These are phyloP conservation scores for Drosophila albomicans DNA, from an alignment of 1,140 invertebrate species.

Conservation along the genomic window DNA sequence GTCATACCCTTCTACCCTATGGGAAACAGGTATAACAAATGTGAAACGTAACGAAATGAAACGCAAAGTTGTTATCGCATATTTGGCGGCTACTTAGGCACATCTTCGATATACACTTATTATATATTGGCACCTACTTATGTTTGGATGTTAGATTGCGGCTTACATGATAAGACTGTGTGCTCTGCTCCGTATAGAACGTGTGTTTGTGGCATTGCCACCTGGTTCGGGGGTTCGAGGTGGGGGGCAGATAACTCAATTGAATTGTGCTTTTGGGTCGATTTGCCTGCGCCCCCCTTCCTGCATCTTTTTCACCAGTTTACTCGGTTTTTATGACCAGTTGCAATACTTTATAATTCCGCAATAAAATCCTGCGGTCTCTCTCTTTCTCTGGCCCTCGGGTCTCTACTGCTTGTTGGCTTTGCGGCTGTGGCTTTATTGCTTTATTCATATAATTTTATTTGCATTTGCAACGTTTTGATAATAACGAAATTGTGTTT, in stretches of 20 bases:
- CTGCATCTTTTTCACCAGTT: not conserved
- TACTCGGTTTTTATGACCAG: constrained; percentile 36
- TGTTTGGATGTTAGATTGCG: not conserved
- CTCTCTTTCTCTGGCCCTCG: not conserved
- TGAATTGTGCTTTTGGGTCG: constrained; percentile 16
- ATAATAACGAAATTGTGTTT: constrained; percentile 52
- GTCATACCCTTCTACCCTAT: too few species aligned
- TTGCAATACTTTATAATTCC: constrained; percentile 45
- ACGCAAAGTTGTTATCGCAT: constrained; percentile 22
- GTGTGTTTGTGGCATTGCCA: constrained; percentile 8
- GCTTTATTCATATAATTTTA: constrained; percentile 54
- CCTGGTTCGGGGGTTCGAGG: not conserved
- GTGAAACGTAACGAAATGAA: too few species aligned
- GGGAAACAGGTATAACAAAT: too few species aligned
- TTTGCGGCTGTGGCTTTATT: constrained; percentile 46
- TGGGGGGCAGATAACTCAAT: constrained; percentile 36
- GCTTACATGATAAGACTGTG: constrained; percentile 8
- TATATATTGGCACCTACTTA: constrained; percentile 26
- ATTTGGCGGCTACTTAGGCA: not conserved
- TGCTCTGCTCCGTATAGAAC: not conserved
- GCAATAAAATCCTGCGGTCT: constrained; percentile 39
- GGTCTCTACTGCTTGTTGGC: constrained; percentile 29
- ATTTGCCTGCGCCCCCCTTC: not conserved
- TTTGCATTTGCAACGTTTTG: constrained; percentile 53
- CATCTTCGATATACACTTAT: not conserved